These are phyloP conservation scores for Hipposideros armiger DNA, from an alignment of 2,113 vertebrate species.

Conservation along the genomic window DNA sequence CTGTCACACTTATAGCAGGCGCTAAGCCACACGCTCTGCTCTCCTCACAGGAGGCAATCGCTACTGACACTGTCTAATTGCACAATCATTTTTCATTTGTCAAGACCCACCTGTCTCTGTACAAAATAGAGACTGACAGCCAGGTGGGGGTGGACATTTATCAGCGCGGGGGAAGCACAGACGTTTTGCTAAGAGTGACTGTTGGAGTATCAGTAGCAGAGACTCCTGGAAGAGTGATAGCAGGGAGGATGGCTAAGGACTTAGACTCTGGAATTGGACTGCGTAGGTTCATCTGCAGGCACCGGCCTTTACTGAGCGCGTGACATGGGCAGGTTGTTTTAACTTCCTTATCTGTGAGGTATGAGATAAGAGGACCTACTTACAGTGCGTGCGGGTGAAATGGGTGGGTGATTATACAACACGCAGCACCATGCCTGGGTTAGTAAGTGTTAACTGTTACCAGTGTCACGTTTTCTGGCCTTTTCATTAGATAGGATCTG, in stretches of 20 bases:
- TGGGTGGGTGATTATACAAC: background rate
- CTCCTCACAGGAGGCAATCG: background rate
- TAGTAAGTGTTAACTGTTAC: background rate
- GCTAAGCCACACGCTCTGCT: background rate
- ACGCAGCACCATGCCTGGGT: background rate
- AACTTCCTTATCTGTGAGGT: background rate
- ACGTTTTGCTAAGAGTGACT: background rate
- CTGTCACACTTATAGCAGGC: background rate
- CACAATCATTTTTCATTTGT: slow-evolving; percentile 59
- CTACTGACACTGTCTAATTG: background rate
- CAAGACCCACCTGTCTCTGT: slow-evolving; percentile 65
- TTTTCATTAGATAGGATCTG: background rate
- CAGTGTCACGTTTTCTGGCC: background rate
- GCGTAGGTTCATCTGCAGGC: background rate
- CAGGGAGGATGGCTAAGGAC: background rate
- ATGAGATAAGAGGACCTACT: background rate
- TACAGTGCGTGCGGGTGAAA: background rate
- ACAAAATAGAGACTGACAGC: slow-evolving; percentile 70
- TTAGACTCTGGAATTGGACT: background rate
- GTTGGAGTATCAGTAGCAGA: background rate
- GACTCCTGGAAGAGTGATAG: background rate
- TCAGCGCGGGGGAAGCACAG: background rate
- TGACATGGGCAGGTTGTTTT: background rate
- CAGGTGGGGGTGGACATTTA: slow-evolving; percentile 12
- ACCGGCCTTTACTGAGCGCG: background rate